Conservation (phyloP, 1,140 invertebrate genomes). For the Hestina assimilis region DNA sequence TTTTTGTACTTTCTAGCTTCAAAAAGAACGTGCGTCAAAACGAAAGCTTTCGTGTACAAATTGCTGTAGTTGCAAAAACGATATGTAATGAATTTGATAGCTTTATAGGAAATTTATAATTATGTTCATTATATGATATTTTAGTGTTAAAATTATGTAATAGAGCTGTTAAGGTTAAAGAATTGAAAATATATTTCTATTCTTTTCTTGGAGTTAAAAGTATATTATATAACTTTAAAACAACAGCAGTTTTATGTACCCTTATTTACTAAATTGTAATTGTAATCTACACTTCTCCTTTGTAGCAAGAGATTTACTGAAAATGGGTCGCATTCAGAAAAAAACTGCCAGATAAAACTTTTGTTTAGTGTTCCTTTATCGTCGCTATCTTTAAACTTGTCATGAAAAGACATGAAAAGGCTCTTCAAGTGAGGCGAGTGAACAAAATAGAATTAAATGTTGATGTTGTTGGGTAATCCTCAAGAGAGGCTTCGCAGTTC, state of each 20-base stretch:
- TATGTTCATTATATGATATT: too few relatives aligned
- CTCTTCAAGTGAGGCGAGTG: constrained; percentile 1
- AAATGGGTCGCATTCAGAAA: background rate
- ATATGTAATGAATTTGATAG: too few relatives aligned
- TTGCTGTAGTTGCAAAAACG: constrained; percentile 13
- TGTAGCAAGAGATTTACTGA: background rate
- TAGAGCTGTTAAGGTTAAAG: too few relatives aligned
- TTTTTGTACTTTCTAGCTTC: constrained; percentile 32
- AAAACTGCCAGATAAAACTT: constrained; percentile 8
- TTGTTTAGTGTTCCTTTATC: constrained; percentile 9
- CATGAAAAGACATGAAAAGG: constrained; percentile 19
- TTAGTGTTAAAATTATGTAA: too few relatives aligned
- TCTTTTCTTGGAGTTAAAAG: too few relatives aligned
- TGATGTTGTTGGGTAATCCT: background rate
- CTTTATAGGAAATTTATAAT: too few relatives aligned
- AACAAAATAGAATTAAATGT: constrained; percentile 13
- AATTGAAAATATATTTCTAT: background rate
- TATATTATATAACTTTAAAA: too few relatives aligned
- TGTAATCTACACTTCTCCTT: too few relatives aligned
- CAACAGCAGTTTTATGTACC: too few relatives aligned
- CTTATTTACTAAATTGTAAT: too few relatives aligned
- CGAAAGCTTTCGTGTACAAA: constrained; percentile 32
- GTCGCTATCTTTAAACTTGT: constrained; percentile 16
- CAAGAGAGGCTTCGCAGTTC: too few relatives aligned
- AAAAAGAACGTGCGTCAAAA: constrained; percentile 26